A percentile compares a stretch with the other conserved stretches of the same genome.
Conservation (phyloP, 1,140 invertebrate species). For the Papilio machaon region DNA sequence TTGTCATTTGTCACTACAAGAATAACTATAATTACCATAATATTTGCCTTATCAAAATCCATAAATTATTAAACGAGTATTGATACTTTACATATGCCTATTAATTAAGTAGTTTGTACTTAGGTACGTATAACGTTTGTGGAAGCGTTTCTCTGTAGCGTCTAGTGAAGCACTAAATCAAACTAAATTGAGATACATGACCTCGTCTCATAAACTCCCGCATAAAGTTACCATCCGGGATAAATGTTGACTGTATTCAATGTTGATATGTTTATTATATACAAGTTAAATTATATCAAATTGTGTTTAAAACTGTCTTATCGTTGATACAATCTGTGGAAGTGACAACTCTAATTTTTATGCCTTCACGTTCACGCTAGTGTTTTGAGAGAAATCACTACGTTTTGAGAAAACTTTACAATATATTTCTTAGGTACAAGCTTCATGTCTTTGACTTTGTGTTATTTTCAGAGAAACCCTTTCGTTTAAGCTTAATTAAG, state of each 20-base stretch:
- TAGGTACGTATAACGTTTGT: background rate
- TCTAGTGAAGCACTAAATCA: slow-evolving; percentile 32
- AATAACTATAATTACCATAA: background rate
- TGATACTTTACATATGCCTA: background rate
- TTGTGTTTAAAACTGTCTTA: no score
- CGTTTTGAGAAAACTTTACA: background rate
- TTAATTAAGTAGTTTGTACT: slow-evolving; percentile 10
- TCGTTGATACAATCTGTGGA: no score
- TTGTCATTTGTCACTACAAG: no score
- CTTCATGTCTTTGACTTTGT: background rate
- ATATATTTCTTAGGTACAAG: background rate
- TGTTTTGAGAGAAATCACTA: no score
- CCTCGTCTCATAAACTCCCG: slow-evolving; percentile 26
- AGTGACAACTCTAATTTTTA: no score
- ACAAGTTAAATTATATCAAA: no score
- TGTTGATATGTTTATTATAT: background rate
- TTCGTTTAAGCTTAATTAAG: slow-evolving; percentile 11
- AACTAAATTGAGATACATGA: slow-evolving; percentile 39
- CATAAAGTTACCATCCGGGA: slow-evolving; percentile 22
- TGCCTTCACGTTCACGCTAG: no score
- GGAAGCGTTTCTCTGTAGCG: slow-evolving; percentile 23
- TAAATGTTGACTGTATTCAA: slow-evolving; percentile 10
- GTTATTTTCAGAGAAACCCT: background rate
- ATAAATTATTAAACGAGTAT: background rate
- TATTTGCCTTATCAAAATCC: background rate